Conservation (phyloP, 2,888 invertebrate species). For the Emesis castigata region DNA sequence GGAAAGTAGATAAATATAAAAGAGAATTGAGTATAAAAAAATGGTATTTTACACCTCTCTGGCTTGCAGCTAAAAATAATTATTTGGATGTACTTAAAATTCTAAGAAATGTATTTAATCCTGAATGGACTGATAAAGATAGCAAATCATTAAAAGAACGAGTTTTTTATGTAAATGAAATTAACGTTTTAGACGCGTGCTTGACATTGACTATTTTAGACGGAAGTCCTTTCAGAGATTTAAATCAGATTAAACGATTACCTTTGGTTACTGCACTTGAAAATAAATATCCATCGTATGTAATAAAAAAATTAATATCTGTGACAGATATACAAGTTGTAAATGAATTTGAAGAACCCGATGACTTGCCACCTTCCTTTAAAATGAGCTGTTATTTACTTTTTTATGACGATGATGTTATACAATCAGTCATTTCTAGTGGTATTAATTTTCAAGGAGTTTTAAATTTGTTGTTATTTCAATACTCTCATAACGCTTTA, state of each 20-base stretch:
- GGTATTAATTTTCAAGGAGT: neutral
- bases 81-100: neutral
- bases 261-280: neutral
- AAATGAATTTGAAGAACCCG: neutral
- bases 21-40: neutral
- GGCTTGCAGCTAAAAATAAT: slow-evolving; percentile 20
- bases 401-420: neutral
- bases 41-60: slow-evolving; percentile 20
- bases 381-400: neutral
- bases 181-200: neutral
- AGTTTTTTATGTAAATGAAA: neutral
- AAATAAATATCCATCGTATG: neutral
- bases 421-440: neutral
- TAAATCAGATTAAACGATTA: neutral
- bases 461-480: neutral
- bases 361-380: neutral
- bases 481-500: neutral
- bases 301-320: neutral
- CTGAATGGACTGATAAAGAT: slow-evolving; percentile 16
- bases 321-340: neutral
- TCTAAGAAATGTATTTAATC: neutral
- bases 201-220: neutral
- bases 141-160: neutral
- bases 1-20: slow-evolving; percentile 9
- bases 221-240: neutral